Evolutionary conservation across 2,797 vertebrate species (phyloP), one percentile per base, ranked within the genome.

Genomic region (Podarcis siculus): DNA sequence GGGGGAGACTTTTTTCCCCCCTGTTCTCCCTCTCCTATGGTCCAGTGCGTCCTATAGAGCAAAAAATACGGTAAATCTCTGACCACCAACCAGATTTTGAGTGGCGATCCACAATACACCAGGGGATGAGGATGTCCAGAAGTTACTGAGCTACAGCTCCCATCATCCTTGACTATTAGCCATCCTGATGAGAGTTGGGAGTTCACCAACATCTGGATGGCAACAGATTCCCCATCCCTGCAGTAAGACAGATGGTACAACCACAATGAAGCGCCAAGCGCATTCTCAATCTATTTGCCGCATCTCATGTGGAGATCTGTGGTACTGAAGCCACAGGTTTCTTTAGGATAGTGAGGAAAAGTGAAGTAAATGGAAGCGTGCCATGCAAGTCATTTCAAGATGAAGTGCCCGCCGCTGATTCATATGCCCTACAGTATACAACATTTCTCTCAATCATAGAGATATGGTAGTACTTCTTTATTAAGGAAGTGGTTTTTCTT

Each of bases 371-470:
- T 3, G 12, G 8, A 17, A 45, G 17, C 23, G 8, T 5, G 49
- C 19, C 45, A 49, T 4, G 4, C 37, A 37, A n/a, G 32, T 23
- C 17, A 21, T 87, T 77, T 83, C 76, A 83, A 77, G 67, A 37
- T 83, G 86, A 66, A 89, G 12, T 61, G 90, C 66, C 71, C 83
- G n/a, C 73, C 73, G 90, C 89, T 88, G 89, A 86, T 92, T 94
- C 71, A 79, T 75, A 85, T 49, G 72, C 61, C 25, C 73, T 0
- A 0, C 15, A 66, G 69, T 19, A 71, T 5, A 7, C 49, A 91
- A 35, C 83, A 49, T 67, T 42, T 89, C 80, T 27, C 83, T 77
- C 88, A 87, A 90, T 95, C 91, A 91, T 83, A 89, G 90, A 85
- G 23, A 42, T 3, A 87, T 78, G 89, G 90, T 42, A 88, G 61